Conservation (phyloP, 2,888 invertebrate species). For the Leucophora obtusa region DNA sequence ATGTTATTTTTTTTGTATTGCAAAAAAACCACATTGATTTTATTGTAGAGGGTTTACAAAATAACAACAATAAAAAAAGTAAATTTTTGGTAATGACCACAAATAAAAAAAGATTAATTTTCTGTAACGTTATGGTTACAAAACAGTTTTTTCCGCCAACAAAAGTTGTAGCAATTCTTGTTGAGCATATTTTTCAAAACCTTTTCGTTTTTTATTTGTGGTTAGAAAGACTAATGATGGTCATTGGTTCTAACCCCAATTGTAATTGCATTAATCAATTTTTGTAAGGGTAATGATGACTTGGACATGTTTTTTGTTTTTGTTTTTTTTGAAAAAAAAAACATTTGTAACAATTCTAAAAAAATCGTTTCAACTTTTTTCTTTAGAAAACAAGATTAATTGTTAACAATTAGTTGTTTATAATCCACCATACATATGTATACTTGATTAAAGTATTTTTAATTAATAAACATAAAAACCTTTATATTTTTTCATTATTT, state of each 20-base stretch:
- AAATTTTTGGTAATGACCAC: not conserved
- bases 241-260: conserved; percentile 63
- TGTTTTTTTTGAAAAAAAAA: not conserved
- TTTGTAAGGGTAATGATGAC: conserved; percentile 42
- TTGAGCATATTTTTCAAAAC: conserved; percentile 18
- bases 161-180: conserved; percentile 29
- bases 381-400: conserved; percentile 13
- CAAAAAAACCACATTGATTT: conserved; percentile 19
- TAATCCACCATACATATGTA: conserved; percentile 5
- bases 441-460: not conserved
- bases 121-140: conserved; percentile 18
- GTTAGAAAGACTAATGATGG: conserved; percentile 65
- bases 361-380: not conserved
- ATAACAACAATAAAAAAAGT: not conserved
- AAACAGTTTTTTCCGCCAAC: conserved; percentile 15
- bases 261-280: conserved; percentile 67
- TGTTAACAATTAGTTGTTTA: conserved; percentile 24
- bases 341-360: not conserved
- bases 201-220: conserved; percentile 1
- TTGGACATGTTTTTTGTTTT: not conserved
- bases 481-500: not conserved
- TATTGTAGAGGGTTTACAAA: not conserved
- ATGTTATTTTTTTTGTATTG: conserved; percentile 11
- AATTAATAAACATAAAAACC: conserved; percentile 1
- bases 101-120: conserved; percentile 38